These are phyloP conservation scores for Dinomys branickii DNA, from an alignment of 2,113 vertebrate genomes.

Conservation along the genomic window DNA sequence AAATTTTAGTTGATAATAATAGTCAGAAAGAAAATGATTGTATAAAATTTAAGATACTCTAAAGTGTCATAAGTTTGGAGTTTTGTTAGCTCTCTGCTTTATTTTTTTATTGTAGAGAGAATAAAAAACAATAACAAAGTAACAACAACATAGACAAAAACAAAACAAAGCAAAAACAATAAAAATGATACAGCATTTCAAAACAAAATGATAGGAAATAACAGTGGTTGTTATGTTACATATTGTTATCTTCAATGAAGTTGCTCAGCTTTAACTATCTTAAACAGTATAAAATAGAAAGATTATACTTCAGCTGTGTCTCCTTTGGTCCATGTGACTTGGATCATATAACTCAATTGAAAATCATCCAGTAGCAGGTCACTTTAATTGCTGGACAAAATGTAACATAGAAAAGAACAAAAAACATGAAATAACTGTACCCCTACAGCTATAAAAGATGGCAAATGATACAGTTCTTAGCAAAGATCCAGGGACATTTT, in stretches of 20 bases:
- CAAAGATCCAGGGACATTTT: conserved; percentile 22
- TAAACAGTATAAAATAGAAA: conserved; percentile 32
- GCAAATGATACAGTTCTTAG: neutral
- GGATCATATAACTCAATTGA: conserved; percentile 19
- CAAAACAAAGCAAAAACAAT: too few relatives aligned
- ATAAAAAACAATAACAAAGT: too few relatives aligned
- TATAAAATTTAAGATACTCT: conserved; percentile 48
- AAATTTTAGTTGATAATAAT: conserved; percentile 52
- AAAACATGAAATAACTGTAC: neutral
- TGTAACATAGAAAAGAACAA: neutral
- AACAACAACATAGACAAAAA: too few relatives aligned
- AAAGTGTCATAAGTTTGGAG: neutral
- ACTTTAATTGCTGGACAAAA: neutral
- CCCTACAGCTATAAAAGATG: neutral
- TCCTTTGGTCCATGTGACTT: neutral
- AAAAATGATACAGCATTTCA: too few relatives aligned
- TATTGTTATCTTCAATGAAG: too few relatives aligned
- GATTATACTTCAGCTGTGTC: neutral
- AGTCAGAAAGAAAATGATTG: neutral
- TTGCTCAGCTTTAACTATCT: conserved; percentile 15
- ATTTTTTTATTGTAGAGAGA: too few relatives aligned
- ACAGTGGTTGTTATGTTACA: too few relatives aligned
- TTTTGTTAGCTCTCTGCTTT: conserved; percentile 23
- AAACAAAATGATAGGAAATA: too few relatives aligned
- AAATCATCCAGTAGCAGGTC: neutral